Evolutionary conservation across 2,797 vertebrate genomes (phyloP).

Genomic region (Calcarius lapponicus): DNA sequence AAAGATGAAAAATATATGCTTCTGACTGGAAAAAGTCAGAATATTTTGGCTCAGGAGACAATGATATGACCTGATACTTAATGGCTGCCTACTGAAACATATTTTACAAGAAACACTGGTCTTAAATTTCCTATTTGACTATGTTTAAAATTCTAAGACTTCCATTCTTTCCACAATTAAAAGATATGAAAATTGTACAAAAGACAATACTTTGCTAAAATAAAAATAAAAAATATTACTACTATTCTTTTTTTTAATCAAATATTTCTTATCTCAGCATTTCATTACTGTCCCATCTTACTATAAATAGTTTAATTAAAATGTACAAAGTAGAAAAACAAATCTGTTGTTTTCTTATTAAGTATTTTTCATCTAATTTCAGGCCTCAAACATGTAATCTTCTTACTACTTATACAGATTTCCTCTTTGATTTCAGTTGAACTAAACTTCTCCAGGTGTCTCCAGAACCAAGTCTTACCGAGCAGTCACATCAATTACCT

Average conservation of each 20-base stretch:
- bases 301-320: not conserved
- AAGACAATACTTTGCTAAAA: not conserved
- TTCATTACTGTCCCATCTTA: not conserved
- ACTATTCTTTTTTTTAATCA: not conserved
- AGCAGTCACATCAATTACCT: not conserved
- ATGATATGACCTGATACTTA: not conserved
- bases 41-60: not conserved
- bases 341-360: not conserved
- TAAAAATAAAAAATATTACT: not conserved
- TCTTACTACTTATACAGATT: not conserved
- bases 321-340: not conserved
- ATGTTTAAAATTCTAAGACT: not conserved
- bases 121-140: not conserved
- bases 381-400: not conserved
- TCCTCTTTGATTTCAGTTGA: not conserved
- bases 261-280: not conserved
- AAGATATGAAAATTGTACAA: not conserved
- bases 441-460: not conserved
- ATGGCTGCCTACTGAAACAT: not conserved
- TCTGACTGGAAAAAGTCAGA: not conserved
- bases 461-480: not conserved
- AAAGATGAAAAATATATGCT: not conserved
- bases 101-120: not conserved
- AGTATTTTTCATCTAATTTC: not conserved
- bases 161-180: not conserved